Evolutionary conservation across 1,140 invertebrate species (phyloP).

Genomic region (Dendroctonus ponderosae): DNA sequence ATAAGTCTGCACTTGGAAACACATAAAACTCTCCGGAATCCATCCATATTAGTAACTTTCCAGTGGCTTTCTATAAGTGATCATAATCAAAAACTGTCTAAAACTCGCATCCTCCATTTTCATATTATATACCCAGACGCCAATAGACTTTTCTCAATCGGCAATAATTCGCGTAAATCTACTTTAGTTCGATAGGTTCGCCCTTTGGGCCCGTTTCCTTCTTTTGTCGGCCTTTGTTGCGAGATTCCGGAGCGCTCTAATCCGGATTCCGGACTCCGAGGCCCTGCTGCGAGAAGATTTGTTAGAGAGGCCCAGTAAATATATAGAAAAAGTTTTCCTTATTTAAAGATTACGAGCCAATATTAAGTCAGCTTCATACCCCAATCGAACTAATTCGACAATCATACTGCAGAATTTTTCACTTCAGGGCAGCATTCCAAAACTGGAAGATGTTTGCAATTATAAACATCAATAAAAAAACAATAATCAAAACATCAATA

Average conservation of each 20-base stretch:
- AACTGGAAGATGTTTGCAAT: no score
- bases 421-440: no score
- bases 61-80: neutral
- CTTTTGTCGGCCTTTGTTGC: constrained; percentile 29
- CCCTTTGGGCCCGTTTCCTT: constrained; percentile 21
- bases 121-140: constrained; percentile 1
- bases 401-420: no score
- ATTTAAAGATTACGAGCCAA: constrained; percentile 7
- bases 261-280: constrained; percentile 21
- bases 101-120: neutral
- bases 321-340: constrained; percentile 12
- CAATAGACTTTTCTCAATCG: constrained; percentile 29
- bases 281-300: constrained; percentile 16
- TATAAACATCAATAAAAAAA: no score
- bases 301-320: neutral
- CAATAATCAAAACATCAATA: no score
- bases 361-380: neutral
- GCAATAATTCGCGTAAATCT: constrained; percentile 28
- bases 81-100: neutral
- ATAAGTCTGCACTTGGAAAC: neutral
- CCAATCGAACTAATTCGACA: neutral
- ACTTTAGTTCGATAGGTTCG: constrained; percentile 25
- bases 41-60: neutral
- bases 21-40: neutral
- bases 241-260: constrained; percentile 23